Evolutionary conservation across 2,888 invertebrate genomes (phyloP).

Genomic region (Dasysyrphus albostriatus): DNA sequence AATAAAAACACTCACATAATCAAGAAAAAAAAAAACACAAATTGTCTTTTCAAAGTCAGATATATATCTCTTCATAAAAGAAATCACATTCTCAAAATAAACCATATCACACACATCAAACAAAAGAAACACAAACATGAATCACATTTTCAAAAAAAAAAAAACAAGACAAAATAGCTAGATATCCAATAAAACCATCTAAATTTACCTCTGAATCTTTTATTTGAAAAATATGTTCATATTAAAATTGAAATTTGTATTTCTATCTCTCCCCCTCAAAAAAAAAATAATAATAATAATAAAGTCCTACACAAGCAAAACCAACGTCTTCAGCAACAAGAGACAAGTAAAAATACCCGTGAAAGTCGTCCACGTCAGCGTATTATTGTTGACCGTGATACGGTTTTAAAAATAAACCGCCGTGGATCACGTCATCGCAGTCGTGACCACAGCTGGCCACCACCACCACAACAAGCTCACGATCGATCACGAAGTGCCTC

Average conservation of each 20-base stretch:
- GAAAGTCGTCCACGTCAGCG: constrained; percentile 82
- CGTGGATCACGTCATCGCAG: constrained; percentile 80
- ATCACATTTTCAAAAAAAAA: background rate
- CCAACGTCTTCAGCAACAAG: constrained; percentile 33
- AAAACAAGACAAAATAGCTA: background rate
- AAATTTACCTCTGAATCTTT: constrained; percentile 53
- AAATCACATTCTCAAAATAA: constrained; percentile 37
- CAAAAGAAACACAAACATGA: constrained; percentile 21
- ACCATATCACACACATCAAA: constrained; percentile 34
- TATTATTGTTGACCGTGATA: constrained; percentile 82
- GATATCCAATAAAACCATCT: constrained; percentile 42
- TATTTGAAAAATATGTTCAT: constrained; percentile 33
- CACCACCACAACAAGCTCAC: constrained; percentile 71
- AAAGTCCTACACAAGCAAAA: constrained; percentile 52
- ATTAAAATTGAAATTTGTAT: constrained; percentile 41
- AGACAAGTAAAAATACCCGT: constrained; percentile 75
- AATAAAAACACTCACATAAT: constrained; percentile 13
- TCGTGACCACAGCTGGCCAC: constrained; percentile 83
- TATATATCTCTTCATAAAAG: constrained; percentile 27
- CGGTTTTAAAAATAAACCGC: constrained; percentile 83
- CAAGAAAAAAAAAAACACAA: constrained; percentile 28
- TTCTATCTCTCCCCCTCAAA: constrained; percentile 37
- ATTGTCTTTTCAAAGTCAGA: constrained; percentile 37
- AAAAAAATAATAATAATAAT: constrained; percentile 14
- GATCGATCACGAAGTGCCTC: constrained; percentile 78